Evolutionary conservation across 2,113 vertebrate genomes (phyloP).

Genomic region (Hystrix brachyura): DNA sequence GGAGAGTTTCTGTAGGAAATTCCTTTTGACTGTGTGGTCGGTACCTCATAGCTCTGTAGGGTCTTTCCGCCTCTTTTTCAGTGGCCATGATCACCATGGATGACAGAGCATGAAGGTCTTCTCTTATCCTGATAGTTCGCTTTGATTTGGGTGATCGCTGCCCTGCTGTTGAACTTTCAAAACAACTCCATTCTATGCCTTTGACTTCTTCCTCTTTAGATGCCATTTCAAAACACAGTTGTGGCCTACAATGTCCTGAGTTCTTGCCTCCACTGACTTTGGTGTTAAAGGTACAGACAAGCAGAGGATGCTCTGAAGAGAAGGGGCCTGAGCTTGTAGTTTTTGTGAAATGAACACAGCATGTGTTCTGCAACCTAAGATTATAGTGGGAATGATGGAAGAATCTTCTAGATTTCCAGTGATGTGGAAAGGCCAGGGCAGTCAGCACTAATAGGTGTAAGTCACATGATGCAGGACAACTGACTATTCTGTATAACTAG

Average conservation of each 20-base stretch:
- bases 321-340: background rate
- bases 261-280: background rate
- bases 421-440: background rate
- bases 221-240: constrained; percentile 50
- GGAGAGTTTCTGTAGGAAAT: background rate
- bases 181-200: background rate
- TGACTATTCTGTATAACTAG: background rate
- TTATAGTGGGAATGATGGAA: background rate
- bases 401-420: background rate
- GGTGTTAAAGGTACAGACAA: background rate
- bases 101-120: background rate
- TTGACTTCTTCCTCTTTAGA: constrained; percentile 46
- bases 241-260: background rate
- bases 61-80: background rate
- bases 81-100: background rate
- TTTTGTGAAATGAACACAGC: background rate
- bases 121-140: background rate
- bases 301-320: background rate
- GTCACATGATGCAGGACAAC: background rate
- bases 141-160: background rate
- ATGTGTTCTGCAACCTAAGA: background rate
- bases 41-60: background rate
- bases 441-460: background rate
- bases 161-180: background rate
- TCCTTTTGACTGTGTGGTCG: background rate